phyloP scores from a whole-genome alignment of 1,140 invertebrate species.

The Liolophura sinensis region DNA sequence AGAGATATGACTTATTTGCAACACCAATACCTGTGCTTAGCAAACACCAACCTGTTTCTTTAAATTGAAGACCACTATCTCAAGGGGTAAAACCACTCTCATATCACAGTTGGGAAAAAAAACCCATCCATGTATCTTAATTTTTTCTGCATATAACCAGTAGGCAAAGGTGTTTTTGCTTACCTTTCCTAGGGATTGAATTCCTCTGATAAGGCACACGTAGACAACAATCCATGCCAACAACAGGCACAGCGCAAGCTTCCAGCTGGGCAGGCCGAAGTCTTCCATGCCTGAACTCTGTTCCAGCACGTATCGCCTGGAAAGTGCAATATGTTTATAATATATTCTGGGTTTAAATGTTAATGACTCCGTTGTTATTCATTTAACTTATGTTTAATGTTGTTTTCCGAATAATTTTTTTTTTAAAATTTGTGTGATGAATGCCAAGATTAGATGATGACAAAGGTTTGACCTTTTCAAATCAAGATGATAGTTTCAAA shows the following conservation, averaged over 20 bases:
- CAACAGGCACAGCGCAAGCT: constrained; percentile 59
- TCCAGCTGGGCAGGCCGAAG: constrained; percentile 70
- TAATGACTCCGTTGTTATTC: not conserved
- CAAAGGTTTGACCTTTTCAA: not conserved
- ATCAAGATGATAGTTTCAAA: constrained; percentile 3
- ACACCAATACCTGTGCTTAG: too few relatives aligned
- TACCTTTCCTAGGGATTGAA: constrained; percentile 58
- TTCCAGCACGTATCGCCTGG: constrained; percentile 74
- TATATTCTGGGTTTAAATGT: not conserved
- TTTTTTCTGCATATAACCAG: too few relatives aligned
- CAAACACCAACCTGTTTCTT: too few relatives aligned
- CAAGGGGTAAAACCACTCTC: too few relatives aligned
- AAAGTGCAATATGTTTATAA: constrained; percentile 19
- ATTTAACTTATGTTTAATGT: not conserved
- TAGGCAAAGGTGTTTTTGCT: not conserved
- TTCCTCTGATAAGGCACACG: constrained; percentile 46
- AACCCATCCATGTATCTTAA: too few relatives aligned
- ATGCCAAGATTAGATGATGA: too few relatives aligned
- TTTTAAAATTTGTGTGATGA: too few relatives aligned
- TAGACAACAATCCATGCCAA: constrained; percentile 55
- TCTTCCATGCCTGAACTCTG: constrained; percentile 75
- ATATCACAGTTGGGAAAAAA: too few relatives aligned
- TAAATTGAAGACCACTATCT: too few relatives aligned
- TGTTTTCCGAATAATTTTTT: too few relatives aligned
- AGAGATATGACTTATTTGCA: too few relatives aligned